Base-by-base conservation (phyloP, 2,888 invertebrate species). In the Microctonus brassicae region DNA sequence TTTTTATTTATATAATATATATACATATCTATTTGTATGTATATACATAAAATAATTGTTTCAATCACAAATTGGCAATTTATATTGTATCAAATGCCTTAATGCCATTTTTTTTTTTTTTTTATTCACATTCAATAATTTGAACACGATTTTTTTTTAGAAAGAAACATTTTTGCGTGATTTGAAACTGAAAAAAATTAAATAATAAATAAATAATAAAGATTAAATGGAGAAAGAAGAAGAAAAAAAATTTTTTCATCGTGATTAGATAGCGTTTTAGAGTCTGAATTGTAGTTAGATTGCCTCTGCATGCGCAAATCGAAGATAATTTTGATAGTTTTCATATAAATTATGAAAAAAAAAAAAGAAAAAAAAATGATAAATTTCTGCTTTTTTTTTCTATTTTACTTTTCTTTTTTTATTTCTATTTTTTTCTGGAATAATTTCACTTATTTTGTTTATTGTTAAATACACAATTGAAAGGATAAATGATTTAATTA, bases 281-380 rank as follows among this genome's bases (percentile, higher is more conserved):
- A n/a, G 33, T 34, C 20, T 47, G 9, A 17, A 47, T 17, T 34
- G 58, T 58, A 34, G 58, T 17, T 33, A 58, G 17, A 58, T 34
- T 58, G 58, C 33, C 33, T 58, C n/a, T 58, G 58, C 58, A 58
- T 58, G 58, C 34, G 58, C 58, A 58, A 58, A 33, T 58, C 20
- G 13, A 20, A 17, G 17, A 17, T 47, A 36, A 1, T 36, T 36
- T 10, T 36, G 4, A 9, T 10, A 1, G 4, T 36, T 36, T 36
- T 20, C 17, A 20, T 47, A 17, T 47, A 1, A 7, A 17, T 1
- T 47, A 17, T 47, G 17, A 3, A 42, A 2, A 42, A 11, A 42
- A 42, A n/a, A 42, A n/a, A n/a, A 1, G 5, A n/a, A n/a, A 42
- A 13, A 42, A 42, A 13, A 10, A 42, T 3, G n/a, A n/a, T 17